A percentile compares a stretch with the other conserved stretches of the same genome.
These are phyloP conservation scores for Craniophora ligustri DNA, from an alignment of 2,888 invertebrate genomes.

Conservation along the genomic window DNA sequence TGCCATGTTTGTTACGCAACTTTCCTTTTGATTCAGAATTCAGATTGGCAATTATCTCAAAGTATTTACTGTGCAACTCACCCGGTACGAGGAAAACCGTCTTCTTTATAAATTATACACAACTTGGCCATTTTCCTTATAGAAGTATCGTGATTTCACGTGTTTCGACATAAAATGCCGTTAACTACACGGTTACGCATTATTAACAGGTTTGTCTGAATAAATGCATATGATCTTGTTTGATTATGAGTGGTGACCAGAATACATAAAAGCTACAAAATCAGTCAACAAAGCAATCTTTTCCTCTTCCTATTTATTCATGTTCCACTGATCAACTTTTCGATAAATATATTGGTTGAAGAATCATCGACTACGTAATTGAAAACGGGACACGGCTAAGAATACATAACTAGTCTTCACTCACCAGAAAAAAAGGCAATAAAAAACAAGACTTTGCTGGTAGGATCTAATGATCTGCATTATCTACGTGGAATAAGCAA, in stretches of 20 bases:
- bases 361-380: too few species aligned
- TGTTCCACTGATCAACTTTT: neutral
- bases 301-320: neutral
- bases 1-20: neutral
- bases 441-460: too few species aligned
- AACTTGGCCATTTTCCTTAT: conserved; percentile 46
- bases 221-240: conserved; percentile 15
- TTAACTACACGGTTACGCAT: conserved; percentile 25
- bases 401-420: too few species aligned
- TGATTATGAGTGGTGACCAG: neutral
- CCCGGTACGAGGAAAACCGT: conserved; percentile 34
- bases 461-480: too few species aligned
- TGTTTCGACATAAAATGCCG: conserved; percentile 34
- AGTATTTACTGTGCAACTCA: conserved; percentile 15
- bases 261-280: neutral
- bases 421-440: too few species aligned
- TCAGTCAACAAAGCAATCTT: neutral
- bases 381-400: too few species aligned
- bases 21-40: neutral
- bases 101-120: conserved; percentile 25
- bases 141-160: conserved; percentile 16
- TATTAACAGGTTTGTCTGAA: conserved; percentile 29
- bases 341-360: too few species aligned
- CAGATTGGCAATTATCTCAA: neutral
- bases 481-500: too few species aligned